Conservation (phyloP, 2,797 vertebrate species). For the Halcyon chelicuti region DNA sequence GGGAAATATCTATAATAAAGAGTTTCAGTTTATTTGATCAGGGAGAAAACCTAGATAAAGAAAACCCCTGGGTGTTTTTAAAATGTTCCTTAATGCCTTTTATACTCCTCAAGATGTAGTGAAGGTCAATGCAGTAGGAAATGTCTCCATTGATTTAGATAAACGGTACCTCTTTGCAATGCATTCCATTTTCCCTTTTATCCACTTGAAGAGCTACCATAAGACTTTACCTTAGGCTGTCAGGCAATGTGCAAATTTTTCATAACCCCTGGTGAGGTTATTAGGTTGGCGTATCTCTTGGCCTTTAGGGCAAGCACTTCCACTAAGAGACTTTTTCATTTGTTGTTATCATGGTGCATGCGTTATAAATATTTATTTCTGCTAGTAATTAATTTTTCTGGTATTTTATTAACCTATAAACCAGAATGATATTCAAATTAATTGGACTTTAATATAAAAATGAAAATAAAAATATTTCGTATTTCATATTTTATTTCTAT, state of each 20-base stretch:
- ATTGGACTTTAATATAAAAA: slow-evolving; percentile 5
- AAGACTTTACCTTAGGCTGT: slow-evolving; percentile 66
- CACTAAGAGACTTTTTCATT: not conserved
- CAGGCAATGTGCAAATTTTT: slow-evolving; percentile 68
- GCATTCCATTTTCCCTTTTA: slow-evolving; percentile 69
- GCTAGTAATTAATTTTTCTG: slow-evolving; percentile 7
- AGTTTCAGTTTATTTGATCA: slow-evolving; percentile 62
- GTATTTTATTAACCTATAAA: slow-evolving; percentile 3
- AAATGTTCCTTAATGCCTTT: slow-evolving; percentile 55
- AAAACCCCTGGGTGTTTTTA: slow-evolving; percentile 53
- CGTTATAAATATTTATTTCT: slow-evolving; percentile 50
- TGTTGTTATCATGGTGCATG: not conserved
- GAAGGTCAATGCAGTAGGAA: slow-evolving; percentile 73
- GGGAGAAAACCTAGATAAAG: slow-evolving; percentile 38
- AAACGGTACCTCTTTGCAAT: slow-evolving; percentile 61
- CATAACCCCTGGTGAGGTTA: slow-evolving; percentile 56
- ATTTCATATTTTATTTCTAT: not conserved
- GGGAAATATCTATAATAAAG: slow-evolving; percentile 57
- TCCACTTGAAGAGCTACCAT: slow-evolving; percentile 59
- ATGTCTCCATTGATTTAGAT: slow-evolving; percentile 74
- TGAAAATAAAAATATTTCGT: not conserved
- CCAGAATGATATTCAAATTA: not conserved
- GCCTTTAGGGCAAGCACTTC: slow-evolving; percentile 51
- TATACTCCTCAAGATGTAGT: slow-evolving; percentile 51
- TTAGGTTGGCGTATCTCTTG: slow-evolving; percentile 57